These are phyloP conservation scores for Zelostemma sp. DNA, from an alignment of 1,140 invertebrate genomes.

Conservation along the genomic window DNA sequence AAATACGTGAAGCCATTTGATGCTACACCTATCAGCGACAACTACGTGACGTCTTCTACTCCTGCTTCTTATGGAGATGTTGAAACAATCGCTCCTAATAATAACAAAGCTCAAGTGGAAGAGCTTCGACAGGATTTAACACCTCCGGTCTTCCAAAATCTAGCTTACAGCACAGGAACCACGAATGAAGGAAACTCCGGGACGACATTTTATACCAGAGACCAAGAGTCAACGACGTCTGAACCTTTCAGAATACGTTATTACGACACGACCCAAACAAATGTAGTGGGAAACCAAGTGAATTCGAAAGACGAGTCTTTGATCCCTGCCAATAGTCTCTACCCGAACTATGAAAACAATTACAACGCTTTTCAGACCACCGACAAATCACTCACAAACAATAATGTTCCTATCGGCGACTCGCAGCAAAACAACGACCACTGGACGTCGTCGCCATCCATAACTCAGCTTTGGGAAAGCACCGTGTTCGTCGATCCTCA, in stretches of 20 bases:
- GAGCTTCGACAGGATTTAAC: slow-evolving; percentile 50
- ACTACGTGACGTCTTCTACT: slow-evolving; percentile 63
- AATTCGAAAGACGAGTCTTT: slow-evolving; percentile 46
- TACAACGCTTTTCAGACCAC: slow-evolving; percentile 35
- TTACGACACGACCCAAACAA: slow-evolving; percentile 46
- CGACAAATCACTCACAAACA: slow-evolving; percentile 16
- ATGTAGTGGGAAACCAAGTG: not conserved
- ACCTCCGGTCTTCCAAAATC: slow-evolving; percentile 44
- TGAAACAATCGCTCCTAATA: slow-evolving; percentile 27
- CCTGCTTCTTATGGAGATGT: slow-evolving; percentile 47
- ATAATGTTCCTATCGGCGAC: slow-evolving; percentile 6
- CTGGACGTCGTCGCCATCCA: slow-evolving; percentile 72
- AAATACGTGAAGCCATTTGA: slow-evolving; percentile 58
- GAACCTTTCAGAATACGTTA: slow-evolving; percentile 57
- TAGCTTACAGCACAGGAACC: slow-evolving; percentile 15
- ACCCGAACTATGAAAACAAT: slow-evolving; percentile 51
- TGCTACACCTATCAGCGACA: slow-evolving; percentile 63
- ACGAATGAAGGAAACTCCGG: slow-evolving; percentile 25
- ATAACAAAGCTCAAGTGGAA: slow-evolving; percentile 18
- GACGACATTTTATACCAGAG: slow-evolving; percentile 21
- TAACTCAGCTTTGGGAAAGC: slow-evolving; percentile 74
- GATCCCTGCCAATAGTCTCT: slow-evolving; percentile 53
- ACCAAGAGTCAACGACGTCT: slow-evolving; percentile 31
- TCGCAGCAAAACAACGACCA: slow-evolving; percentile 58
- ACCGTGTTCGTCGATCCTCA: slow-evolving; percentile 79